phyloP scores from a whole-genome alignment of 2,797 vertebrate genomes.

The Poliocrania exsul region DNA sequence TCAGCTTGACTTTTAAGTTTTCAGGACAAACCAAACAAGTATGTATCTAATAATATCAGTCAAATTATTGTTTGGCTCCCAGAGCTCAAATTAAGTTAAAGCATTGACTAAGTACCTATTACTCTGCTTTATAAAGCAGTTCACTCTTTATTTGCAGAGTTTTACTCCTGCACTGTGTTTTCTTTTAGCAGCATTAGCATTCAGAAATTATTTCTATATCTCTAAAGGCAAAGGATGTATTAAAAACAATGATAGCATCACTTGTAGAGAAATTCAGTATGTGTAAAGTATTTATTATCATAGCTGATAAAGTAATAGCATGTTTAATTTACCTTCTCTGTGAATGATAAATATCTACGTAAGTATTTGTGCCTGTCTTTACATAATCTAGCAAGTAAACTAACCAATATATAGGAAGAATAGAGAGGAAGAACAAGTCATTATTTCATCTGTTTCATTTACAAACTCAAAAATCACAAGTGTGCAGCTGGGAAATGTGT shows the following conservation, averaged over 20 bases:
- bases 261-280: conserved; percentile 40
- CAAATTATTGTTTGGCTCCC: conserved; percentile 59
- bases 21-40: conserved; percentile 60
- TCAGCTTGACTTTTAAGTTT: conserved; percentile 74
- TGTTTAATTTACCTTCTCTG: conserved; percentile 50
- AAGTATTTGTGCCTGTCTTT: conserved; percentile 44
- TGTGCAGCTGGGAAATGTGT: conserved; percentile 49
- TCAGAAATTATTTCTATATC: neutral
- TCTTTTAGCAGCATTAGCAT: conserved; percentile 20
- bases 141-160: neutral
- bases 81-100: conserved; percentile 63
- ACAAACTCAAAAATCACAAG: conserved; percentile 61
- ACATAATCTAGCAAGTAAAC: conserved; percentile 6
- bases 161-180: neutral
- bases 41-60: conserved; percentile 71
- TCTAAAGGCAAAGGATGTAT: neutral
- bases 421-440: neutral
- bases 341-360: conserved; percentile 8
- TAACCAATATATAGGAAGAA: neutral
- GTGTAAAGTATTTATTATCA: conserved; percentile 44
- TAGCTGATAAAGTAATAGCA: conserved; percentile 39
- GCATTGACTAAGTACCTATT: conserved; percentile 41
- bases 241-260: conserved; percentile 22
- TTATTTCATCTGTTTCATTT: conserved; percentile 56
- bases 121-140: conserved; percentile 36